A percentile compares a stretch with the other conserved stretches of the same genome.
Evolutionary conservation across 2,113 vertebrate genomes (phyloP).

Genomic region (Ploceus nigricollis): DNA sequence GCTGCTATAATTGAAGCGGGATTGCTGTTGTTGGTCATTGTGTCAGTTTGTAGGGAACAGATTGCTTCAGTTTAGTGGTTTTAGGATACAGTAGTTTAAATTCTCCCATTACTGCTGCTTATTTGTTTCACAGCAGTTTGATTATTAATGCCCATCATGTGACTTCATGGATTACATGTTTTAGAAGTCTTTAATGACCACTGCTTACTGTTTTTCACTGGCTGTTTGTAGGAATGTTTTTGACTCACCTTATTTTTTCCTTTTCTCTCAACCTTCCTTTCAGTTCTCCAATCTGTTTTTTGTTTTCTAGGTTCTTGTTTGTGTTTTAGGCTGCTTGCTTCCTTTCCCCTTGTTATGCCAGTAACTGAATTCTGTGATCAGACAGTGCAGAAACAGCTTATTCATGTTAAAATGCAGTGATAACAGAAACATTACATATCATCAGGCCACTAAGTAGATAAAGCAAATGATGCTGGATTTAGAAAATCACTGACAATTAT

Average conservation of each 20-base stretch:
- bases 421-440: neutral
- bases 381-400: neutral
- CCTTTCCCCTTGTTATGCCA: neutral
- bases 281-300: neutral
- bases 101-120: neutral
- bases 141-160: neutral
- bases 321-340: constrained; percentile 18
- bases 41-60: neutral
- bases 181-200: neutral
- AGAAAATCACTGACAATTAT: neutral
- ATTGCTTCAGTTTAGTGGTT: neutral
- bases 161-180: neutral
- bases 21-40: neutral
- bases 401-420: neutral
- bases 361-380: neutral
- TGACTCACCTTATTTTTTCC: neutral
- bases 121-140: constrained; percentile 7
- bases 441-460: neutral
- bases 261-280: constrained; percentile 12
- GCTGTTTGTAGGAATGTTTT: constrained; percentile 1
- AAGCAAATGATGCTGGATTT: neutral
- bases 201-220: neutral
- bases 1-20: neutral
- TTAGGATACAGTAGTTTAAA: neutral
- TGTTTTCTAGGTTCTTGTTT: constrained; percentile 26